Evolutionary conservation across 2,113 vertebrate genomes (phyloP).

Genomic region (Tragelaphus buxtoni): DNA sequence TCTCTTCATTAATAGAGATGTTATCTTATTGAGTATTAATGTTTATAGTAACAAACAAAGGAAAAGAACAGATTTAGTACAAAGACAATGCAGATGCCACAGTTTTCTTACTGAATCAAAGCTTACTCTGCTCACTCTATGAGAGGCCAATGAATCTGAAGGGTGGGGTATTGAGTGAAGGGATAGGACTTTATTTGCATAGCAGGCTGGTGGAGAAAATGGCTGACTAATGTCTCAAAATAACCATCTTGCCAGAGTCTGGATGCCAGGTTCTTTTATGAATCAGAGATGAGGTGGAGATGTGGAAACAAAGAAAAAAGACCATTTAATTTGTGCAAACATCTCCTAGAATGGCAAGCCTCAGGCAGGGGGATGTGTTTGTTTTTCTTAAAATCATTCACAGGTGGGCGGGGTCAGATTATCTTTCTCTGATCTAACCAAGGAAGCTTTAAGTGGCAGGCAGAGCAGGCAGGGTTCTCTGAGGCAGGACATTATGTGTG

Average conservation of each 20-base stretch:
- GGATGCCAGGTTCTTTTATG: background rate
- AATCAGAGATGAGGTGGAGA: background rate
- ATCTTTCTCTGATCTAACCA: background rate
- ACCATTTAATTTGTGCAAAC: background rate
- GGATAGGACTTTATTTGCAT: background rate
- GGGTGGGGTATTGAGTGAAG: background rate
- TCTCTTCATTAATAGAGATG: background rate
- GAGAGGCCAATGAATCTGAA: background rate
- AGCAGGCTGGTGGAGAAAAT: background rate
- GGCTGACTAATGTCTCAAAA: background rate
- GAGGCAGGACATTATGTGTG: too few species aligned
- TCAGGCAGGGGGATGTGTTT: background rate
- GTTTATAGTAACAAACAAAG: background rate
- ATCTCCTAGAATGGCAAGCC: background rate
- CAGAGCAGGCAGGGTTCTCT: too few species aligned
- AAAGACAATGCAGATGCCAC: background rate
- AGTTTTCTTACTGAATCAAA: background rate
- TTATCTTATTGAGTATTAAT: background rate
- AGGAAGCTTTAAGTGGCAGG: too few species aligned
- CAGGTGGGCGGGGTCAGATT: background rate
- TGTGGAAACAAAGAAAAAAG: background rate
- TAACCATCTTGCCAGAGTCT: background rate
- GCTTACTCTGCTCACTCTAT: background rate
- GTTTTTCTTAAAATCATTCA: background rate
- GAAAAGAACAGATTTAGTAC: background rate